phyloP scores from a whole-genome alignment of 2,113 vertebrate species.

The Zeus faber region DNA sequence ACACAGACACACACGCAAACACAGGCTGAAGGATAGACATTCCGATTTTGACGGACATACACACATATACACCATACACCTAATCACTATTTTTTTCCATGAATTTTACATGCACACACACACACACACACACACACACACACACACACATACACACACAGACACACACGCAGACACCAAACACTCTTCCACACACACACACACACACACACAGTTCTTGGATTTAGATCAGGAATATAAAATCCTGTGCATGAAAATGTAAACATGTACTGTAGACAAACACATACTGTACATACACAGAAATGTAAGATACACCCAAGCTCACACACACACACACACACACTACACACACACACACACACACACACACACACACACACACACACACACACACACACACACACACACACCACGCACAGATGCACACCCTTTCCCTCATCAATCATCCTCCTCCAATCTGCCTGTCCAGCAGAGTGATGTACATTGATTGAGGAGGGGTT shows the following conservation, averaged over 20 bases:
- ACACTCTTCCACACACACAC: slow-evolving; percentile 39
- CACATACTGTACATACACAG: slow-evolving; percentile 32
- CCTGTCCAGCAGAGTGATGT: slow-evolving; percentile 22
- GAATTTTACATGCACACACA: no score
- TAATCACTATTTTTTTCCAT: no score
- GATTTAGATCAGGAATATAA: no score
- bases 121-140: slow-evolving; percentile 13
- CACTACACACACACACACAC: slow-evolving; percentile 1
- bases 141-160: slow-evolving; percentile 6
- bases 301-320: slow-evolving; percentile 42
- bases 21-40: no score
- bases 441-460: slow-evolving; percentile 32
- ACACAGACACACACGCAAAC: slow-evolving; percentile 25
- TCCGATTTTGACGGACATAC: no score
- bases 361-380: neutral
- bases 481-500: slow-evolving; percentile 12
- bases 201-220: slow-evolving; percentile 43
- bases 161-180: slow-evolving; percentile 14
- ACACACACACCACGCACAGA: neutral
- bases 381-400: slow-evolving; percentile 7
- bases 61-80: slow-evolving; percentile 49
- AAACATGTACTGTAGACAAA: neutral
- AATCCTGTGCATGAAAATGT: no score
- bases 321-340: slow-evolving; percentile 13
- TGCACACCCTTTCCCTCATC: slow-evolving; percentile 15